Base-by-base conservation (phyloP, 2,797 vertebrate genomes). In the Chloroceryle amazona region DNA sequence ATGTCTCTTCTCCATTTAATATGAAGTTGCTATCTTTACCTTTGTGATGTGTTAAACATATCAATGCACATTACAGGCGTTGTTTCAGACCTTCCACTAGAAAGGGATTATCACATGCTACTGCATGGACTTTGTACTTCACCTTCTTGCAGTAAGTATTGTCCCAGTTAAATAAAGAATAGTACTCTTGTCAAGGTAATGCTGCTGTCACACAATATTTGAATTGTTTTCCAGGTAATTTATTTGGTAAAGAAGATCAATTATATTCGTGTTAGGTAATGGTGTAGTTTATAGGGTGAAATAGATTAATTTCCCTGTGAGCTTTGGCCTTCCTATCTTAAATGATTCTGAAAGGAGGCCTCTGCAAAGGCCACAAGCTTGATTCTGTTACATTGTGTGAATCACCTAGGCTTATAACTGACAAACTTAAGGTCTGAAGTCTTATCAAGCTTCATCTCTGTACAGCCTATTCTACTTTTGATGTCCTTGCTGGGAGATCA, bases 1-100 rank as follows among this genome's bases (percentile, higher is more conserved):
- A 49, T 29, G 26, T 13, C 55, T 76, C 6, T 60, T 82, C 22
- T 37, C 42, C 18, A n/a, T 66, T 79, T 67, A 42, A 90, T 89
- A 80, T 55, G 6, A 84, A 65, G 39, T 78, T 44, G 9, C 5
- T 55, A 1, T 41, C 29, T 72, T 91, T 79, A 76, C 9, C 7
- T 51, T n/a, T 66, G 14, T 5, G 25, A 44, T 68, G 68, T 70
- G 17, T 79, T 72, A 75, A 79, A 23, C 1, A 1, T 42, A 33
- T 12, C 11, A 5, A 5, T 23, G 13, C 47, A 33, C 0, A 0
- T 46, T 68, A 33, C 21, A 66, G 58, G 6, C 46, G 8, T 65
- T 67, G 23, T 26, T 81, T 89, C 63, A 60, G n/a, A 67, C 31
- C 9, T 49, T 74, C 47, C 20, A 19, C 33, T 55, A 54, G 33